Base-by-base conservation (phyloP, 1,140 invertebrate genomes). In the Bombus difficillimus region DNA sequence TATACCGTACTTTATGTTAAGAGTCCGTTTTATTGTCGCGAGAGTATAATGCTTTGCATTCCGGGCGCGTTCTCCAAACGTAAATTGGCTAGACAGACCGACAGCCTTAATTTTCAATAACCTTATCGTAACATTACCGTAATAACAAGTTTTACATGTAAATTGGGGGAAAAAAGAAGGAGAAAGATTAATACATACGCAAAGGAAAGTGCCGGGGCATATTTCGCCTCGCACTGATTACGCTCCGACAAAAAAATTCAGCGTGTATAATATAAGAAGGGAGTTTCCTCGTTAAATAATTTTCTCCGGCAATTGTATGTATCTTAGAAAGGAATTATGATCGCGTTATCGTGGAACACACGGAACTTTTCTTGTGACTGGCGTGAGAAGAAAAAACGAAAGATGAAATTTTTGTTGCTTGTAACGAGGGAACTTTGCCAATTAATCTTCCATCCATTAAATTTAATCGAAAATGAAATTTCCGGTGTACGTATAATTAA, bases 81-180 rank as follows among this genome's bases (percentile, higher is more conserved):
- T 75, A 75, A 75, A 75, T 77, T n/a, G 6, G 75, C 75, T 34
- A 34, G 34, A 13, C n/a, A 13, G 41, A 47, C n/a, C 12, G 15
- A n/a, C 28, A 32, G 15, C 15, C 39, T 77, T 77, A 77, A 77
- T 77, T 77, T 77, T 62, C 75, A 39, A 77, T 77, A 77, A 37
- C 25, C 32, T 57, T 76, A 59, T 76, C 74, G 75, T 41, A 77
- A 62, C 34, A 22, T 22, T 53, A 53, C 47, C 47, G 47, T 53
- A 53, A 53, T 5, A 22, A 53, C 47, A 53, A 18, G 13, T 62
- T 37, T 62, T n/a, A 47, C n/a, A 5, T 13, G n/a, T 13, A 41
- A 47, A 12, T 32, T 22, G 8, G 4, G 47, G 12, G 10, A 10
- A 74, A 2, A 9, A 71, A 74, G 3, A 47, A 66, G 0, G 39